Conservation (phyloP, 2,888 invertebrate species). For the Synergus umbraculus region DNA sequence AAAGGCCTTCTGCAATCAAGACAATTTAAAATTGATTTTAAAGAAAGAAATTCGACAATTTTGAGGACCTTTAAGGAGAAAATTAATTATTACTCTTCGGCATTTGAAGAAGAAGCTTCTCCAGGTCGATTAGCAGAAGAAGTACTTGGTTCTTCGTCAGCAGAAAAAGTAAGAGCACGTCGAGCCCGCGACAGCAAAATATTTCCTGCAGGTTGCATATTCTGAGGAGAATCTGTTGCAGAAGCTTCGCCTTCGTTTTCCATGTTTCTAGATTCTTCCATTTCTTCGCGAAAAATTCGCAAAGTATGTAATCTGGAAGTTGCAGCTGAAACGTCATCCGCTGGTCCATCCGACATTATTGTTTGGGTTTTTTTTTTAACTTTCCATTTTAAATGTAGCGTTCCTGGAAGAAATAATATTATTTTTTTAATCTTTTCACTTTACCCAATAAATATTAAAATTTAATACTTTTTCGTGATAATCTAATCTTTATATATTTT, state of each 20-base stretch:
- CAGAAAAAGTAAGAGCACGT: constrained; percentile 65
- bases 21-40: constrained; percentile 2
- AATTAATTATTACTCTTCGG: constrained; percentile 61
- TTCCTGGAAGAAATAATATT: background rate
- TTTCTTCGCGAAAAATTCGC: constrained; percentile 60
- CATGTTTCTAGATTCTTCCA: constrained; percentile 53
- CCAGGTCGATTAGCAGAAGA: constrained; percentile 58
- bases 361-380: background rate
- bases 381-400: background rate
- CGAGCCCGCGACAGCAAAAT: constrained; percentile 66
- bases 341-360: constrained; percentile 67
- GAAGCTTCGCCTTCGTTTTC: constrained; percentile 55
- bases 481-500: too few species aligned
- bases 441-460: background rate
- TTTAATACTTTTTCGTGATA: too few species aligned
- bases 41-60: background rate
- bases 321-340: constrained; percentile 63
- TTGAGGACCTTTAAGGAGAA: background rate
- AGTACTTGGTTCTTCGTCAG: constrained; percentile 68
- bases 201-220: constrained; percentile 64
- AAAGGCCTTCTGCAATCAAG: constrained; percentile 64
- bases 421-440: background rate
- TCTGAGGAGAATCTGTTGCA: constrained; percentile 63
- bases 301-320: constrained; percentile 63
- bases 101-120: constrained; percentile 62